phyloP scores from a whole-genome alignment of 2,888 invertebrate genomes.

The Cephus spinipes region DNA sequence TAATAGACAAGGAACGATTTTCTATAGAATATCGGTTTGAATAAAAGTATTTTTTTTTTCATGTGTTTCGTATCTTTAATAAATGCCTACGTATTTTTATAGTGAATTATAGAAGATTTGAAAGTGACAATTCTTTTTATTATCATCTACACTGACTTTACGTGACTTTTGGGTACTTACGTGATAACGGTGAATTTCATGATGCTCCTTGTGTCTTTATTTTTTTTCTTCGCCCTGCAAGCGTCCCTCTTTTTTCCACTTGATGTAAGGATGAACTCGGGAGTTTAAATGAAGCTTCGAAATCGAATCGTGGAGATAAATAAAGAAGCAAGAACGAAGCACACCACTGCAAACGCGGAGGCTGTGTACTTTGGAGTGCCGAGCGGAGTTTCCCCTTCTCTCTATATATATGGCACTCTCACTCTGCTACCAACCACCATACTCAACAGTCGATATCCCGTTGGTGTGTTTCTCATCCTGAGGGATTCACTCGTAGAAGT shows the following conservation, averaged over 20 bases:
- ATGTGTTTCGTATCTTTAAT: neutral
- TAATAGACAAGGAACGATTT: neutral
- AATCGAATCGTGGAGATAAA: slow-evolving; percentile 35
- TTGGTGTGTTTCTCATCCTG: slow-evolving; percentile 13
- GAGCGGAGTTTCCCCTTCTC: slow-evolving; percentile 59
- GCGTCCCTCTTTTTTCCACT: neutral
- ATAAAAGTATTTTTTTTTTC: neutral
- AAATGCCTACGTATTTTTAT: neutral
- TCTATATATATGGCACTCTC: slow-evolving; percentile 56
- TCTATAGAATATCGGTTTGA: neutral
- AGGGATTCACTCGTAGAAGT: slow-evolving; percentile 10
- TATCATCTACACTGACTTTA: neutral
- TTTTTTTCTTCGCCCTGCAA: neutral
- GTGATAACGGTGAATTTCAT: slow-evolving; percentile 53
- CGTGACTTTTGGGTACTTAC: slow-evolving; percentile 40
- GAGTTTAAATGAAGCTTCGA: neutral
- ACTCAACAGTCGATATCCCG: slow-evolving; percentile 10
- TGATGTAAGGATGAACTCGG: slow-evolving; percentile 17
- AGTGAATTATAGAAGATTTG: neutral
- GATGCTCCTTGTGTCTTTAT: slow-evolving; percentile 17
- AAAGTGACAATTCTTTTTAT: neutral
- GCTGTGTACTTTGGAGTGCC: slow-evolving; percentile 62
- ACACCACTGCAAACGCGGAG: slow-evolving; percentile 61
- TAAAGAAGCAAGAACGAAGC: slow-evolving; percentile 43
- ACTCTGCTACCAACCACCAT: slow-evolving; percentile 35